Base-by-base conservation (phyloP, 2,797 vertebrate species). In the Labroides dimidiatus region DNA sequence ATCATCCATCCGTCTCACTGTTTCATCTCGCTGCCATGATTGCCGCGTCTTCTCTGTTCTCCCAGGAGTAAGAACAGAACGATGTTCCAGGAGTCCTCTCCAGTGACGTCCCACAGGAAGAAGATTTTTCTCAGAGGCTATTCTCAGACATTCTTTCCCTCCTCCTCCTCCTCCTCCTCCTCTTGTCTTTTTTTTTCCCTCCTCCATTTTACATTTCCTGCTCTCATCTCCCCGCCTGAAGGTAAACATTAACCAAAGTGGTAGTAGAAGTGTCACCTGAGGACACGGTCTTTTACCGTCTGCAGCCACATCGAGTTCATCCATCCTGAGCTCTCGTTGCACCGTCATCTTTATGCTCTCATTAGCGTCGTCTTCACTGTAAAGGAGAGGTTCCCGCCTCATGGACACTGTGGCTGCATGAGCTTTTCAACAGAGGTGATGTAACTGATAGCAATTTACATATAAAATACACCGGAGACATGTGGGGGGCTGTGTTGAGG, bases 381-480 rank as follows among this genome's bases (percentile, higher is more conserved):
- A 63, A 57, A 66, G 50, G 20, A 75, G 59, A 10, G 47, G 58
- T 71, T 72, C 30, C 77, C 50, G 39, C 53, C 49, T 77, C 27
- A n/a, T 43, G 52, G 72, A 69, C 20, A 1, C 51, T 55, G 70
- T 62, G 57, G 57, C 74, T 83, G 21, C 39, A 13, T 42, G 51
- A 67, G 76, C 49, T 76, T 76, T 81, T 56, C n/a, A 72, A 72
- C 43, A n/a, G 61, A 68, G 23, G 12, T 83, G 83, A 90, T 88
- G 88, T 70, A 87, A 88, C 81, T 39, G 64, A 70, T 73, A 54
- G 86, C 55, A 85, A 91, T 88, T 85, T 88, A 65, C 72, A 84
- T 84, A 82, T 47, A 67, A 69, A 84, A 75, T 64, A 56, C 66
- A 66, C 24, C 50, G 55, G 77, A 76, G 64, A 72, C 69, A 77